phyloP scores from a whole-genome alignment of 2,888 invertebrate species.

The Thumatha senex region DNA sequence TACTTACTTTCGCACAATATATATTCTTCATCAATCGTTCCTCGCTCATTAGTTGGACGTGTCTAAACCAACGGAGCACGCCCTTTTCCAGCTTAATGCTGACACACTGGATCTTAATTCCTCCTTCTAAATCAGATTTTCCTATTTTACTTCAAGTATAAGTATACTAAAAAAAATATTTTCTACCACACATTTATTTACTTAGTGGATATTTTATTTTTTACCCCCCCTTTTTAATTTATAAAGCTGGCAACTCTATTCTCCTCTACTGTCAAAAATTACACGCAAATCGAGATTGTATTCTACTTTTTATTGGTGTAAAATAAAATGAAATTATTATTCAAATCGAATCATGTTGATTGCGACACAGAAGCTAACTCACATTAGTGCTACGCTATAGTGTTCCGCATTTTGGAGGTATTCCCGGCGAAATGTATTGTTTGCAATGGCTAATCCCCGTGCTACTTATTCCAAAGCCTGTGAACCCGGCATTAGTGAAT shows the following conservation, averaged over 20 bases:
- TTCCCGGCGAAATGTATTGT: constrained; percentile 91
- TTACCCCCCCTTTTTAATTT: background rate
- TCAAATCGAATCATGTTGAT: constrained; percentile 63
- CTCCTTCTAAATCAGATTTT: too few relatives aligned
- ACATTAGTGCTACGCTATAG: constrained; percentile 40
- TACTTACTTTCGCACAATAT: too few relatives aligned
- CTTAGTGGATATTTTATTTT: too few relatives aligned
- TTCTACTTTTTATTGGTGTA: constrained; percentile 28
- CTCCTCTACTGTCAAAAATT: constrained; percentile 30
- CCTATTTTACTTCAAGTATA: too few relatives aligned
- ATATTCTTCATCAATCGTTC: too few relatives aligned
- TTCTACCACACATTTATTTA: too few relatives aligned
- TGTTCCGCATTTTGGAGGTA: constrained; percentile 27
- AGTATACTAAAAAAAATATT: too few relatives aligned
- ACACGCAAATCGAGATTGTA: constrained; percentile 42
- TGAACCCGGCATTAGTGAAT: constrained; percentile 97
- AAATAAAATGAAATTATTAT: constrained; percentile 49
- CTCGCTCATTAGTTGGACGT: too few relatives aligned
- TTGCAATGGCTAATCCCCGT: constrained; percentile 99
- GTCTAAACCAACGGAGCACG: too few relatives aligned
- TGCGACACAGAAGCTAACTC: constrained; percentile 46
- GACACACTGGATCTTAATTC: too few relatives aligned
- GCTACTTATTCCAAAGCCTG: constrained; percentile 97
- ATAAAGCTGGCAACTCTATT: background rate
- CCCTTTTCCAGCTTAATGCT: too few relatives aligned